Base-by-base conservation (phyloP, 2,888 invertebrate genomes). In the Cosmorhoe ocellata region DNA sequence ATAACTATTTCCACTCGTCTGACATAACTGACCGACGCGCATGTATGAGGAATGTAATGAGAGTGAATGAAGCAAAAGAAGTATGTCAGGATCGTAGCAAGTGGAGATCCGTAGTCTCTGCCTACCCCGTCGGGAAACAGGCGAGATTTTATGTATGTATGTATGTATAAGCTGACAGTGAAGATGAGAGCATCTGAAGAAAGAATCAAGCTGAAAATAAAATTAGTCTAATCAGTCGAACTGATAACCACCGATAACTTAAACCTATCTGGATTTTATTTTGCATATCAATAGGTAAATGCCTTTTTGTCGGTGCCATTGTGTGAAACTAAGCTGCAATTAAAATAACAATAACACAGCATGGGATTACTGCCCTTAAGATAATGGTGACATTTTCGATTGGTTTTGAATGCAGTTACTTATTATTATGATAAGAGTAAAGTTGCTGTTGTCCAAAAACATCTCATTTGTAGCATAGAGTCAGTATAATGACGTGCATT, bases 381-480 rank as follows among this genome's bases (percentile, higher is more conserved):
- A 47, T 52, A 50, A 9, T 13, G 37, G 18, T 41, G 30, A 6
- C 26, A 38, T 6, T 39, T 41, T 43, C 12, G 41, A 34, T 34
- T 10, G 51, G 46, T 44, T 39, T 33, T 27, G 37, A 54, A 30
- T 58, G 55, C 58, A 58, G 45, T 54, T 54, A 50, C 4, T 18
- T 18, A 18, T 18, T 18, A 18, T 4, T 2, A 18, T 48, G 53
- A 58, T 58, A 55, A 50, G 33, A 5, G 34, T 34, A 14, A 22
- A n/a, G 5, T 14, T 22, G 14, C 18, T 48, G 38, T 40, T 39
- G 24, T n/a, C n/a, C n/a, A n/a, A n/a, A 24, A 32, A 40, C 33
- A 50, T 52, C 40, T 51, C 50, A 9, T 40, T 26, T 27, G 10
- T 32, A 7, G 22, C 34, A 14, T 31, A 24, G 5, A 32, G 14